Evolutionary conservation across 1,140 invertebrate species (phyloP).

Genomic region (Ceratitis capitata): DNA sequence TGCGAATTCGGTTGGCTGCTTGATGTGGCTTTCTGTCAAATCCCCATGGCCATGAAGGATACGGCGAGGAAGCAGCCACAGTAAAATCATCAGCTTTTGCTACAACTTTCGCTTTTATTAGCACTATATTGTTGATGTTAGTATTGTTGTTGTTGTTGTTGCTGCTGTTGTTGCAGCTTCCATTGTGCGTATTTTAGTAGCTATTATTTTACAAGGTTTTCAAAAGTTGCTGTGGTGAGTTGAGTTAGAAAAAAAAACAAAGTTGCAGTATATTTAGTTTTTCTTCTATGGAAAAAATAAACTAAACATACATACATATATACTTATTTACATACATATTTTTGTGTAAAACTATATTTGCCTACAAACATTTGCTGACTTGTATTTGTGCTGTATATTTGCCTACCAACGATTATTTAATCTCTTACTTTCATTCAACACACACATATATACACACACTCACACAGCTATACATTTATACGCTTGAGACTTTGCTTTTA

Average conservation of each 20-base stretch:
- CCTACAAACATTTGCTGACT: not conserved
- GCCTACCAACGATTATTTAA: not conserved
- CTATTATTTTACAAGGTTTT: not conserved
- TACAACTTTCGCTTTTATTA: not conserved
- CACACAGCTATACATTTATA: not conserved
- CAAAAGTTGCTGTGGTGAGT: not conserved
- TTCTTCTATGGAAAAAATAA: not conserved
- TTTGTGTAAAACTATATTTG: not conserved
- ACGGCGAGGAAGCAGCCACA: too few relatives aligned
- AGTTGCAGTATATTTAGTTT: not conserved
- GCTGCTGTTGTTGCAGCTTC: not conserved
- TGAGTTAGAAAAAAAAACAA: not conserved
- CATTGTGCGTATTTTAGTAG: not conserved
- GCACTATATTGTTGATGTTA: too few relatives aligned
- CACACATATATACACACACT: not conserved
- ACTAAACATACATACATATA: too few relatives aligned
- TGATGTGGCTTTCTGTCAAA: not conserved
- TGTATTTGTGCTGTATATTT: too few relatives aligned
- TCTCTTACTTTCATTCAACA: too few relatives aligned
- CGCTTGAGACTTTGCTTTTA: not conserved
- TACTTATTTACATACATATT: not conserved
- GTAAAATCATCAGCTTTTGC: not conserved
- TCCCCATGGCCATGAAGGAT: not conserved
- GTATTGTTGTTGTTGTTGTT: not conserved
- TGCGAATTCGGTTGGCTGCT: not conserved